Base-by-base conservation (phyloP, 2,888 invertebrate genomes). In the Parochlus steinenii region DNA sequence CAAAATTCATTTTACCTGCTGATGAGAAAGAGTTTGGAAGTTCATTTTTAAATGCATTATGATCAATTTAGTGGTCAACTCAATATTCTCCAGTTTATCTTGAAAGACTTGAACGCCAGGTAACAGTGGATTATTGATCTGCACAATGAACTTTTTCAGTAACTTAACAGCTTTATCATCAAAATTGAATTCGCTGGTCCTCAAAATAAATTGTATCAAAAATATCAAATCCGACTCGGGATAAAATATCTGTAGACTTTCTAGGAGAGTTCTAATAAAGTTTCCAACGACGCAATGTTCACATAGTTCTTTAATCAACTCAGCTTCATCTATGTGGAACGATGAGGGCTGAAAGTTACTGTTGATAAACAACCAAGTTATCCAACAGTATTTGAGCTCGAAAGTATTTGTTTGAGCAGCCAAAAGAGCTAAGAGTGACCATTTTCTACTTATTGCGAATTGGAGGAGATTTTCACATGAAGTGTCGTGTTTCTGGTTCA, bases 221-320 rank as follows among this genome's bases (percentile, higher is more conserved):
- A 63, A 47, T 4, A 62, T 61, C 7, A 81, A 54, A 0, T 74
- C 70, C 51, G 69, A 74, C 15, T 74, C 67, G 44, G 74, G 70
- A 54, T 77, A 67, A 53, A 82, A 82, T 44, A 81, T 70, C 29
- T 65, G 55, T 48, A 77, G 69, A 40, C 78, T 74, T 45, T 73
- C 68, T 31, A 66, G 62, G 16, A 82, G 49, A 0, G 73, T 72
- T 24, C 61, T 60, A 5, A 71, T 56, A 45, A 68, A 73, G 8
- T 71, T 67, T 17, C 61, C 58, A 11, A 56, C 50, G 6, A 79
- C 47, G 11, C 50, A 47, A 10, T 46, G 42, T 8, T 51, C 48
- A 15, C 58, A 47, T 3, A 60, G 16, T 2, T 42, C 42, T 49
- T 50, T 51, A 1, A 49, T 43, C 11, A 48, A 42, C 4, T 52